Percentiles rank a stretch among this genome's conserved stretches.
phyloP scores from a whole-genome alignment of 2,888 invertebrate genomes.

The Hecatera dysodea region DNA sequence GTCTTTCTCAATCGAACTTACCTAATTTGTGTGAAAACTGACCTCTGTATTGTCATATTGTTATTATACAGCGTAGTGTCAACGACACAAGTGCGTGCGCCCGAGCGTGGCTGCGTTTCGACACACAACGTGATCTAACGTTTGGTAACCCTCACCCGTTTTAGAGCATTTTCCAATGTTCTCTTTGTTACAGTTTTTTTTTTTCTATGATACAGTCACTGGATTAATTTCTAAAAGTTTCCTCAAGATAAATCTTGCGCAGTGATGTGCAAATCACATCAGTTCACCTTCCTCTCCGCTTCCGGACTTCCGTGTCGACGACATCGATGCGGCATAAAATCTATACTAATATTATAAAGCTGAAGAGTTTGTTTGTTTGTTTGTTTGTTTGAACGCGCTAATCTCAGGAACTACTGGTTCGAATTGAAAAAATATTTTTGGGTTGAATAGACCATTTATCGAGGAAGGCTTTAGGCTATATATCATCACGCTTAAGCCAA shows the following conservation, averaged over 20 bases:
- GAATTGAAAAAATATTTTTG: too few species aligned
- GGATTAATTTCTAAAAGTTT: constrained; percentile 68
- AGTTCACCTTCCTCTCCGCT: constrained; percentile 58
- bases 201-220: constrained; percentile 56
- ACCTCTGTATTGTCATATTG: constrained; percentile 66
- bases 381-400: too few species aligned
- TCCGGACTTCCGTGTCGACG: constrained; percentile 53
- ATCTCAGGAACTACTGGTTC: too few species aligned
- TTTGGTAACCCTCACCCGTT: constrained; percentile 69
- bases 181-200: constrained; percentile 53
- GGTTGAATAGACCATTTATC: too few species aligned
- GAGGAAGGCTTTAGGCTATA: too few species aligned
- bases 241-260: constrained; percentile 67
- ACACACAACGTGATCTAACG: constrained; percentile 75
- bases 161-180: constrained; percentile 62
- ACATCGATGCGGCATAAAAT: constrained; percentile 18
- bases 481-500: too few species aligned
- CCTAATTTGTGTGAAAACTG: constrained; percentile 68
- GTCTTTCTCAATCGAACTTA: constrained; percentile 65
- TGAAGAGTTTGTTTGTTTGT: too few species aligned
- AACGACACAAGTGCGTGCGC: constrained; percentile 60
- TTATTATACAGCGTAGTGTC: constrained; percentile 62
- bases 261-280: constrained; percentile 74
- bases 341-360: too few species aligned
- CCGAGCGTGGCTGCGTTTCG: constrained; percentile 70